Conservation (phyloP, 1,140 invertebrate species). For the Apis laboriosa region DNA sequence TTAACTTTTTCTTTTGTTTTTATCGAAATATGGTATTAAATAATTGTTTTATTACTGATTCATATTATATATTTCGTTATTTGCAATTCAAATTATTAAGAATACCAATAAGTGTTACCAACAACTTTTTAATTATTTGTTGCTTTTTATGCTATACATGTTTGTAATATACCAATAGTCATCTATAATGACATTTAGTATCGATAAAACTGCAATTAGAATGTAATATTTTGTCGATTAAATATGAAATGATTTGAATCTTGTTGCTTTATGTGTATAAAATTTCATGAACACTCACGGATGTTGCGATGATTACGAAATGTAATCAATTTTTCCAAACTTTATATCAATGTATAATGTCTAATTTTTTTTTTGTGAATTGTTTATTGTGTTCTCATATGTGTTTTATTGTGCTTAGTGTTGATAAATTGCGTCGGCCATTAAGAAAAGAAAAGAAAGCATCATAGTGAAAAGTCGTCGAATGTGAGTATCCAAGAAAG, state of each 20-base stretch:
- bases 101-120: background rate
- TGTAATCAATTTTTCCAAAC: background rate
- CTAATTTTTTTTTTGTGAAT: background rate
- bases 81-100: slow-evolving; percentile 10
- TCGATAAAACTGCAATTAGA: background rate
- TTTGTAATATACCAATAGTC: background rate
- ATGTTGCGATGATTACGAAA: background rate
- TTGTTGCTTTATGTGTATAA: background rate
- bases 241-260: background rate
- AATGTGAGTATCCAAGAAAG: slow-evolving; percentile 10
- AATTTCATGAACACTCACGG: background rate
- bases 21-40: background rate
- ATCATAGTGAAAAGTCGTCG: slow-evolving; percentile 1
- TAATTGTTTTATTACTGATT: too few relatives aligned
- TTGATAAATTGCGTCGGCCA: background rate
- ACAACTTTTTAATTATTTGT: background rate
- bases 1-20: background rate
- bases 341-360: background rate
- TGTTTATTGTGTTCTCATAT: background rate
- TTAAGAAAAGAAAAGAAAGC: slow-evolving; percentile 1
- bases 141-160: background rate
- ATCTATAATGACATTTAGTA: background rate
- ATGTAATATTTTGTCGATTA: background rate
- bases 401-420: slow-evolving; percentile 29
- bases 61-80: background rate